Percentiles rank a stretch among this genome's conserved stretches.
Conservation (phyloP, 2,797 vertebrate genomes). For the Schizothorax lantsangensis region DNA sequence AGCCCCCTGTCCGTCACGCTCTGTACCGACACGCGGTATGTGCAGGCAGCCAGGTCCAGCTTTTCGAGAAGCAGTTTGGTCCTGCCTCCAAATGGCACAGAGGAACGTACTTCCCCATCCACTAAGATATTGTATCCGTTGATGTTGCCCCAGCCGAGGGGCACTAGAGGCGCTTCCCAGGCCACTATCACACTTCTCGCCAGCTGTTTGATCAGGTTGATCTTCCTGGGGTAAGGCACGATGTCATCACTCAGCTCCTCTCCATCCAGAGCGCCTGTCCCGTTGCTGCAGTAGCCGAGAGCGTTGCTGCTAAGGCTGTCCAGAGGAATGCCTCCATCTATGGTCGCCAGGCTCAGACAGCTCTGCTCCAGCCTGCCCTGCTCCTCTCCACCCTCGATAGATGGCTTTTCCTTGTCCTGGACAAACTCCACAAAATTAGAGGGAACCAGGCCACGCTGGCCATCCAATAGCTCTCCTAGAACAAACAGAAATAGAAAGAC, state of each 20-base stretch:
- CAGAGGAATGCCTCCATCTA: constrained; percentile 71
- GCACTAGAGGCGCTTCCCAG: constrained; percentile 92
- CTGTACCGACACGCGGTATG: constrained; percentile 92
- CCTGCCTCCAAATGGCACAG: constrained; percentile 80
- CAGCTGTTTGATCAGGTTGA: constrained; percentile 96
- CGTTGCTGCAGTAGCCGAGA: constrained; percentile 81
- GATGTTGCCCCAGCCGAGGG: constrained; percentile 89
- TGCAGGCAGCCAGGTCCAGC: constrained; percentile 87
- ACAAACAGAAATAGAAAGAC: constrained; percentile 28
- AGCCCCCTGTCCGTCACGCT: constrained; percentile 85
- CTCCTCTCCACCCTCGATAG: constrained; percentile 82
- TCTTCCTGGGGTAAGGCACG: constrained; percentile 97
- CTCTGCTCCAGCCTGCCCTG: constrained; percentile 80
- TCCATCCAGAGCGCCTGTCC: constrained; percentile 79
- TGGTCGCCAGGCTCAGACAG: constrained; percentile 70
- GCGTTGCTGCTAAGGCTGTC: constrained; percentile 73
- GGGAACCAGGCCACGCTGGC: constrained; percentile 94
- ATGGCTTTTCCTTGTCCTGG: constrained; percentile 88
- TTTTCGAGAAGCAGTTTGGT: constrained; percentile 94
- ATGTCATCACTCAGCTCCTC: constrained; percentile 92
- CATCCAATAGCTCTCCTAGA: constrained; percentile 94
- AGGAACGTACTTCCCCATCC: constrained; percentile 88
- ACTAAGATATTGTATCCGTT: constrained; percentile 93
- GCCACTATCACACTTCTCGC: constrained; percentile 98
- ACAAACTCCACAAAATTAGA: constrained; percentile 99